A percentile compares a stretch with the other conserved stretches of the same genome.
Evolutionary conservation across 2,797 vertebrate genomes (phyloP).

Genomic region (Linurgus olivaceus): DNA sequence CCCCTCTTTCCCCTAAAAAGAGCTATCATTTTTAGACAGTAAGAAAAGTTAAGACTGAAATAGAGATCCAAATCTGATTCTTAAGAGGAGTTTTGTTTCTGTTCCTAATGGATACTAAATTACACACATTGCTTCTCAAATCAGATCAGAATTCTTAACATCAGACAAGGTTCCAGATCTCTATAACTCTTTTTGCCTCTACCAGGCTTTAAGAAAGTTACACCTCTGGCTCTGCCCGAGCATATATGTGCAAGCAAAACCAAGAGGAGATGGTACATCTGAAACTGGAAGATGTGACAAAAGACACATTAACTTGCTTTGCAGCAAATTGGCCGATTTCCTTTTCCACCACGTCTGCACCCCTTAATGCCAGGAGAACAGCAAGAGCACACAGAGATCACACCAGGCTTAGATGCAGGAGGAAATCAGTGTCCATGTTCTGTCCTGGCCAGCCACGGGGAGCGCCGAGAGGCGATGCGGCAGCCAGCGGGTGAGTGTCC

Average conservation of each 20-base stretch:
- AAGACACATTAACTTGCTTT: neutral
- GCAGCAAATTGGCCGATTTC: neutral
- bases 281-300: neutral
- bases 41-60: neutral
- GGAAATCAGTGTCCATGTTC: neutral
- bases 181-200: neutral
- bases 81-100: neutral
- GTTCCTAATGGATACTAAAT: neutral
- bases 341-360: neutral
- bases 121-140: neutral
- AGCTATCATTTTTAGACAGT: neutral
- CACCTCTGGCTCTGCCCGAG: neutral
- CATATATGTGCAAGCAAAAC: accelerated
- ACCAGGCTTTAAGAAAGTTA: neutral
- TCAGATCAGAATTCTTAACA: neutral
- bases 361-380: neutral
- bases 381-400: neutral
- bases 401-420: neutral
- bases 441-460: neutral
- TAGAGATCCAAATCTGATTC: neutral
- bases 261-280: neutral
- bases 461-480: accelerated
- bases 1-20: neutral
- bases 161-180: neutral
- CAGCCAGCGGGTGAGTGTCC: neutral